Evolutionary conservation across 2,797 vertebrate species (phyloP).

Genomic region (Oceanodroma leucorhoa): DNA sequence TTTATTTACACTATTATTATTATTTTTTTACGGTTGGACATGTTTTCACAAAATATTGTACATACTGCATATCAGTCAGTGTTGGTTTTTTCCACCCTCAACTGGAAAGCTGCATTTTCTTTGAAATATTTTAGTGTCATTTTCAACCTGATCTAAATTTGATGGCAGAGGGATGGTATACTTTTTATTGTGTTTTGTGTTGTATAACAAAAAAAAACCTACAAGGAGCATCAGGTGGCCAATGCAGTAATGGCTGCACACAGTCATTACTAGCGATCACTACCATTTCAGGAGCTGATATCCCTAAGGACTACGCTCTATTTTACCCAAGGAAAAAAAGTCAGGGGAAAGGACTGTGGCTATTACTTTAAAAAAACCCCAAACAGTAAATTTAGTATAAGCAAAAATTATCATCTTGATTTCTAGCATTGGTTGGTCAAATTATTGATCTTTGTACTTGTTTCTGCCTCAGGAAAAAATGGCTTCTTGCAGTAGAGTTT

Average conservation of each 20-base stretch:
- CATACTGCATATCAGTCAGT: background rate
- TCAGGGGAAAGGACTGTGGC: background rate
- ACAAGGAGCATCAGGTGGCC: background rate
- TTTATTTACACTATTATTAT: background rate
- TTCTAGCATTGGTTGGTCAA: background rate
- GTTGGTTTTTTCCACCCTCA: background rate
- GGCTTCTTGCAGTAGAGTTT: background rate
- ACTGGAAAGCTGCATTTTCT: background rate
- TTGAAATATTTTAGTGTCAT: background rate
- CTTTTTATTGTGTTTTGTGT: background rate
- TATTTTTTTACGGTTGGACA: background rate
- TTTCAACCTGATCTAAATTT: background rate
- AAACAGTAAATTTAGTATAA: background rate
- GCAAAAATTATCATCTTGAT: background rate
- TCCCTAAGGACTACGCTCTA: background rate
- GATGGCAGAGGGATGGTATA: background rate
- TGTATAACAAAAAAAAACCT: background rate
- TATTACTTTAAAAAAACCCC: background rate
- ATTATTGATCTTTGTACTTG: background rate
- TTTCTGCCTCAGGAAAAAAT: background rate
- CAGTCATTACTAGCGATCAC: background rate
- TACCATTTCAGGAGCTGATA: background rate
- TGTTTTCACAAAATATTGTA: background rate
- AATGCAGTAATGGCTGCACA: background rate
- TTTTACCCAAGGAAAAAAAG: background rate